These are phyloP conservation scores for Todus mexicanus DNA, from an alignment of 2,797 vertebrate genomes.

Conservation along the genomic window DNA sequence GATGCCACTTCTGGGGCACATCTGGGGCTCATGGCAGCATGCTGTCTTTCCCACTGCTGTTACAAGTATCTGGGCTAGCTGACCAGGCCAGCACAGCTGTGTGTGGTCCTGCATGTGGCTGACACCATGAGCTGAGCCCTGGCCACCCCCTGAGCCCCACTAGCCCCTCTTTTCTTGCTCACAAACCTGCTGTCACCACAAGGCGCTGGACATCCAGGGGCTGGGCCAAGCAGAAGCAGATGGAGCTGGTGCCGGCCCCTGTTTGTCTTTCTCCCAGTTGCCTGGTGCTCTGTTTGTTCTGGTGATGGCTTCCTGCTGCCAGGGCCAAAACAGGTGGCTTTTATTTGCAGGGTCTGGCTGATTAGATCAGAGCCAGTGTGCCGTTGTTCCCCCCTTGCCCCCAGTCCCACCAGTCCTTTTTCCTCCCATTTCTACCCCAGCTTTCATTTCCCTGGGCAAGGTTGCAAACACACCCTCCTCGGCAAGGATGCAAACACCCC, in stretches of 20 bases:
- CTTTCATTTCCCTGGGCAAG: conserved; percentile 62
- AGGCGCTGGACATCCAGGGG: neutral
- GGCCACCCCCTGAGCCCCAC: neutral
- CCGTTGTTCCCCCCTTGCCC: neutral
- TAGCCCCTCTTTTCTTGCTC: neutral
- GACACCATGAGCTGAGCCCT: accelerated
- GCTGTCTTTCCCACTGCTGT: neutral
- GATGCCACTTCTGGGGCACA: neutral
- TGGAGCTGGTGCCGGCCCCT: conserved; percentile 70
- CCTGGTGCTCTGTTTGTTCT: conserved; percentile 66
- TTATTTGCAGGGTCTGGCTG: conserved; percentile 75
- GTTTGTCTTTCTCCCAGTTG: conserved; percentile 76
- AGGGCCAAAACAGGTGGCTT: conserved; percentile 77
- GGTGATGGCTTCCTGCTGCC: conserved; percentile 71
- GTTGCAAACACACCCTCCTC: conserved; percentile 39
- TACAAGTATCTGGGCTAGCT: neutral
- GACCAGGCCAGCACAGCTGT: neutral
- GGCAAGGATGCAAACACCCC: neutral
- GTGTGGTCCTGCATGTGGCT: neutral
- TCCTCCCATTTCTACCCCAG: neutral
- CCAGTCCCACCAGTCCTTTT: neutral
- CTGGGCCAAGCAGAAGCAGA: conserved; percentile 19
- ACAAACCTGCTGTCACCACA: neutral
- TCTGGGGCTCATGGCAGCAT: neutral
- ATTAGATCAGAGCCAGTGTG: conserved; percentile 27